phyloP scores from a whole-genome alignment of 1,140 invertebrate genomes.

The Episyrphus balteatus region DNA sequence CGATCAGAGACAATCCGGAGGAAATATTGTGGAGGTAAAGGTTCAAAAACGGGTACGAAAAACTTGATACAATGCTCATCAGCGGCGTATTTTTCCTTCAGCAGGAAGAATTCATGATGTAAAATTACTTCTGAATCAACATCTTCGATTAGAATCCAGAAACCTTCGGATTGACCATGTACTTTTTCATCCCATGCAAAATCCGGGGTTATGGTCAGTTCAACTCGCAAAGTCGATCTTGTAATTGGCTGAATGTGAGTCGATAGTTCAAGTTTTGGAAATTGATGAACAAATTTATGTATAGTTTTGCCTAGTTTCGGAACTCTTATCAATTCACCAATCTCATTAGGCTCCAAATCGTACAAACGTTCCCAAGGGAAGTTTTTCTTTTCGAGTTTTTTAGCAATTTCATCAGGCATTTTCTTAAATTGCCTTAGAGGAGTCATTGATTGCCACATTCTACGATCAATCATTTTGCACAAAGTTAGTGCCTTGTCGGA shows the following conservation, averaged over 20 bases:
- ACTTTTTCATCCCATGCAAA: slow-evolving; percentile 99
- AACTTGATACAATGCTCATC: slow-evolving; percentile 97
- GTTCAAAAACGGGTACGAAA: slow-evolving; percentile 97
- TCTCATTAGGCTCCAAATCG: slow-evolving; percentile 93
- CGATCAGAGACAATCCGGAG: slow-evolving; percentile 67
- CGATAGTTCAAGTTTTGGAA: slow-evolving; percentile 87
- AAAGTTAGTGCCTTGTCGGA: slow-evolving; percentile 91
- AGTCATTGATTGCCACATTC: slow-evolving; percentile 99
- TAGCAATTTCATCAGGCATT: slow-evolving; percentile 95
- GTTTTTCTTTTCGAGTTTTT: slow-evolving; percentile 97
- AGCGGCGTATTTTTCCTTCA: slow-evolving; percentile 87
- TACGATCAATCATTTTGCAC: slow-evolving; percentile 97
- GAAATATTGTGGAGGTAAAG: slow-evolving; percentile 96
- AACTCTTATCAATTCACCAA: slow-evolving; percentile 90
- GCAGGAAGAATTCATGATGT: slow-evolving; percentile 95
- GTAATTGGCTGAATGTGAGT: slow-evolving; percentile 98
- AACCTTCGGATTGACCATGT: slow-evolving; percentile 91
- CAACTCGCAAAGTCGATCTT: slow-evolving; percentile 83
- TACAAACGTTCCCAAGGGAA: slow-evolving; percentile 90
- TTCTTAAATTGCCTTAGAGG: slow-evolving; percentile 95
- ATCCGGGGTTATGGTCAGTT: slow-evolving; percentile 96
- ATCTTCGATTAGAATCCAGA: slow-evolving; percentile 99
- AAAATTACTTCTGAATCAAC: slow-evolving; percentile 93
- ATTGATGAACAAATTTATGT: slow-evolving; percentile 96
- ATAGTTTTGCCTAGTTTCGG: slow-evolving; percentile 96